Percentiles rank a stretch among this genome's conserved stretches.
phyloP scores from a whole-genome alignment of 2,888 invertebrate species.

The Ectemnius continuus region DNA sequence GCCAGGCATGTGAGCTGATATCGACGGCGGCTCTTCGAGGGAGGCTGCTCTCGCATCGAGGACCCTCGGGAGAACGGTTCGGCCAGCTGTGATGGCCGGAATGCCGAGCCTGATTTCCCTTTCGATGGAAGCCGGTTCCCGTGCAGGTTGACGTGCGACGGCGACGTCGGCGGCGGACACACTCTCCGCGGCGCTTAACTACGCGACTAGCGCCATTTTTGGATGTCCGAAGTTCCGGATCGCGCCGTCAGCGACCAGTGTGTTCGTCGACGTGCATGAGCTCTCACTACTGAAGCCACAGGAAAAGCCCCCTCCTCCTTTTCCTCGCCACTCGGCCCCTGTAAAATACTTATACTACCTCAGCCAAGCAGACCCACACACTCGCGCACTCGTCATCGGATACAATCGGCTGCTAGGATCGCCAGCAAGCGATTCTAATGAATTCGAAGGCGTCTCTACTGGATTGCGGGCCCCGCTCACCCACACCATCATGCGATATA shows the following conservation, averaged over 20 bases:
- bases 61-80: conserved; percentile 17
- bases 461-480: conserved; percentile 12
- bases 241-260: conserved; percentile 57
- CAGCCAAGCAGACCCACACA: no score
- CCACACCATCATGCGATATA: no score
- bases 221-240: conserved; percentile 59
- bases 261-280: conserved; percentile 66
- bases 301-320: conserved; percentile 49
- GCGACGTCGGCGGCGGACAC: not conserved
- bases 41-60: conserved; percentile 19
- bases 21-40: conserved; percentile 48
- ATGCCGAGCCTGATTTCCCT: conserved; percentile 14
- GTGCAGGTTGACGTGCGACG: conserved; percentile 14
- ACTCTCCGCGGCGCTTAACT: conserved; percentile 40
- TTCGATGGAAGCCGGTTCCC: conserved; percentile 2
- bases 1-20: conserved; percentile 43
- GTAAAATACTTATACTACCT: not conserved
- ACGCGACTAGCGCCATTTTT: conserved; percentile 72
- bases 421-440: conserved; percentile 48
- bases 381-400: conserved; percentile 11
- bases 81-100: conserved; percentile 9
- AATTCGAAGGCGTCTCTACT: conserved; percentile 27
- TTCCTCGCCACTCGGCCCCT: not conserved
- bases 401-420: conserved; percentile 50
- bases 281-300: conserved; percentile 64